Evolutionary conservation across 2,888 invertebrate species (phyloP).

Genomic region (Odontomyia ornata): DNA sequence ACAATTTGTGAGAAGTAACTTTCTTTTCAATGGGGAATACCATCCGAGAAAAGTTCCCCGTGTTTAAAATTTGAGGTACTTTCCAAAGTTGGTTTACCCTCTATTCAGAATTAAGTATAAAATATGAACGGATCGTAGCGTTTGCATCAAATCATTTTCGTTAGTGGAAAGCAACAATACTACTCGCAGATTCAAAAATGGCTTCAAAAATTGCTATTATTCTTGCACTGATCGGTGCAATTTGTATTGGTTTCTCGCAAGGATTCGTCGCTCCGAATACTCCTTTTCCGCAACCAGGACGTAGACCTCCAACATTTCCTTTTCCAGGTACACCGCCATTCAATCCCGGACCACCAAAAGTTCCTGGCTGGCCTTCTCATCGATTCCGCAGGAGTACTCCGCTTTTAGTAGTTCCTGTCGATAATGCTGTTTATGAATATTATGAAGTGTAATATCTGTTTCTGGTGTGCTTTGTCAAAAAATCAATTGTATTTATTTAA

Average conservation of each 20-base stretch:
- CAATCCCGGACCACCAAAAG: not conserved
- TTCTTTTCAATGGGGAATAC: too few relatives aligned
- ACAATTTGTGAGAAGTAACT: too few relatives aligned
- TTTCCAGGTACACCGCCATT: constrained; percentile 33
- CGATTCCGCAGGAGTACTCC: constrained; percentile 7
- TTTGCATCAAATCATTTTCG: too few relatives aligned
- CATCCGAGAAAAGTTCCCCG: too few relatives aligned
- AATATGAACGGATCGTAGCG: too few relatives aligned
- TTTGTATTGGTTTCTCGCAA: constrained; percentile 4
- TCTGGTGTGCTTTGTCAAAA: too few relatives aligned
- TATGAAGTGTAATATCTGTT: constrained; percentile 1
- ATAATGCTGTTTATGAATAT: constrained; percentile 8
- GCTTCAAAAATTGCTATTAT: not conserved
- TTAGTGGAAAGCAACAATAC: too few relatives aligned
- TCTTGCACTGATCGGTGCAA: constrained; percentile 16
- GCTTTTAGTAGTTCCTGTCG: not conserved
- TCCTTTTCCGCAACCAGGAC: not conserved
- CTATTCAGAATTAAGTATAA: too few relatives aligned
- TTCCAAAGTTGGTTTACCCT: too few relatives aligned
- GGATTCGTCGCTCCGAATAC: constrained; percentile 2
- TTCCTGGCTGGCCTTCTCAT: not conserved
- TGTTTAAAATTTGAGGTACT: too few relatives aligned
- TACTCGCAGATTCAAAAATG: constrained; percentile 18
- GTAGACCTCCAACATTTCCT: not conserved
- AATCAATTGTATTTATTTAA: too few relatives aligned